Base-by-base conservation (phyloP, 2,888 invertebrate genomes). In the Gnatocerus cornutus region DNA sequence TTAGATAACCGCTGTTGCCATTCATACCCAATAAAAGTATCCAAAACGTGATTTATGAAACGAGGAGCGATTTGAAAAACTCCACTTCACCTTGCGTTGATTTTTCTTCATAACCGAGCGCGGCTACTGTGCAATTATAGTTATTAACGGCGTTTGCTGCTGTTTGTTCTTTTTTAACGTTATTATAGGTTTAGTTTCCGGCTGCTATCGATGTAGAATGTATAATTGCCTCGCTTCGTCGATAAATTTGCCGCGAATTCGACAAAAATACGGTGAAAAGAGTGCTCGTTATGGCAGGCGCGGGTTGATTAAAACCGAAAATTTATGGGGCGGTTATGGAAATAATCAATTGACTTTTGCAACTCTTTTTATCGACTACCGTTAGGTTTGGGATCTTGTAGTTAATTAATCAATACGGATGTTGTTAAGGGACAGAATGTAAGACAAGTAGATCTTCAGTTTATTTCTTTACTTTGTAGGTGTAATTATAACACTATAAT, bases 1-100 rank as follows among this genome's bases (percentile, higher is more conserved):
- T 81, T 82, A 78, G 75, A 82, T 81, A 78, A 81, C 75, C 73
- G 70, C 52, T 50, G 62, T 33, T 50, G 27, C 56, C 67, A 67
- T 59, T 67, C 67, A 48, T 50, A 59, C 61, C 29, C 61, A 61
- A 61, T 61, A 63, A 63, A 41, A 8, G 63, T 43, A 12, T 10
- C 33, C 37, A 12, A n/a, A n/a, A 30, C 59, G 46, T 59, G 59
- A 59, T 59, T 59, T 59, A 59, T 59, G 27, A 43, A 16, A 13
- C 29, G 29, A n/a, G 29, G n/a, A n/a, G 50, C n/a, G 56, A 29
- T 56, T 41, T 56, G 13, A 52, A 30, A 52, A 30, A 52, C 29
- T 14, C 56, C 6, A 39, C 13, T 12, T 29, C 39, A 10, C 14
- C 33, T 39, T 33, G 56, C n/a, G 45, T 43, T 7, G 27, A 13